A percentile compares a stretch with the other conserved stretches of the same genome.
These are phyloP conservation scores for Lordiphosa andalusiaca DNA, from an alignment of 2,888 invertebrate species.

Conservation along the genomic window DNA sequence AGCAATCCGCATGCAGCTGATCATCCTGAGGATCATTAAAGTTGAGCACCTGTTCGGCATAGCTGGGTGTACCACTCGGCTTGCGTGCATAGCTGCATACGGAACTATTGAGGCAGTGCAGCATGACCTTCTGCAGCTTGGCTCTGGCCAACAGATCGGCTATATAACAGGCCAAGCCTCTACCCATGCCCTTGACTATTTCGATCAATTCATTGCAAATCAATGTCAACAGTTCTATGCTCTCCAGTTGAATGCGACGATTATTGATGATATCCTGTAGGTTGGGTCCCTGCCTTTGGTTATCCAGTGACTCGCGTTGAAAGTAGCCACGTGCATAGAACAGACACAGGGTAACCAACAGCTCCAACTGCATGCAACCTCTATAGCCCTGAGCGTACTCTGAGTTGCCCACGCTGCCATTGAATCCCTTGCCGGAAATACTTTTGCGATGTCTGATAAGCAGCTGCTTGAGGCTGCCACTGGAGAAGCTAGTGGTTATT, in stretches of 20 bases:
- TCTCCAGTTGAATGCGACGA: slow-evolving; percentile 88
- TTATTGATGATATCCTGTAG: slow-evolving; percentile 87
- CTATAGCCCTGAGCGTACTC: slow-evolving; percentile 87
- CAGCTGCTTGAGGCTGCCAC: slow-evolving; percentile 80
- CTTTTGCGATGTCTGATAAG: slow-evolving; percentile 87
- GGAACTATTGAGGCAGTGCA: slow-evolving; percentile 90
- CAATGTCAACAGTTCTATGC: slow-evolving; percentile 87
- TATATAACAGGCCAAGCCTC: slow-evolving; percentile 88
- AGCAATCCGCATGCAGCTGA: slow-evolving; percentile 85
- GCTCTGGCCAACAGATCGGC: slow-evolving; percentile 87
- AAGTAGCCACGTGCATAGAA: slow-evolving; percentile 89
- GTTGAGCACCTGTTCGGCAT: slow-evolving; percentile 87
- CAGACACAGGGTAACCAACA: slow-evolving; percentile 87
- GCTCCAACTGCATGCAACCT: slow-evolving; percentile 90
- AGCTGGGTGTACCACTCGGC: slow-evolving; percentile 79
- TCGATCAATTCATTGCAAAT: slow-evolving; percentile 87
- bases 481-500: slow-evolving; percentile 87
- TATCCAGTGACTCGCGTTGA: slow-evolving; percentile 72
- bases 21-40: slow-evolving; percentile 86
- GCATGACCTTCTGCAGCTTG: slow-evolving; percentile 90
- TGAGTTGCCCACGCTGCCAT: slow-evolving; percentile 82
- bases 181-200: slow-evolving; percentile 88
- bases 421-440: slow-evolving; percentile 86
- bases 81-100: slow-evolving; percentile 80
- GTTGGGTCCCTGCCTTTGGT: slow-evolving; percentile 82